Evolutionary conservation across 2,888 invertebrate species (phyloP).

Genomic region (Xestobium rufovillosum): DNA sequence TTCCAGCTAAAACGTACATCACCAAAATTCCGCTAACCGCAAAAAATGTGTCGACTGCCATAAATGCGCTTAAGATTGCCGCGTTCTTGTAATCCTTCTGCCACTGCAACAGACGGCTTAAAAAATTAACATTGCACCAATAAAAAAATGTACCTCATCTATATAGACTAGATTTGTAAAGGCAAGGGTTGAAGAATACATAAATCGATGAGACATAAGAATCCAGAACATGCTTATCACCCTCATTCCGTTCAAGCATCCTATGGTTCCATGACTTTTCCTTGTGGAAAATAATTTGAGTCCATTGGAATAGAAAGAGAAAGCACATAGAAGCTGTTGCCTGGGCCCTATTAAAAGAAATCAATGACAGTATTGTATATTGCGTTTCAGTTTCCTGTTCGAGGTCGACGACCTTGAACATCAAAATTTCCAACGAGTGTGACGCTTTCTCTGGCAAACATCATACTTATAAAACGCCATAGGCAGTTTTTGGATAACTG

Average conservation of each 20-base stretch:
- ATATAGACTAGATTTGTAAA: neutral
- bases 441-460: too few species aligned
- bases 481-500: too few species aligned
- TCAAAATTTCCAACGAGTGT: too few species aligned
- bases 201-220: neutral
- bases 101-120: neutral
- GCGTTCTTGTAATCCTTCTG: neutral
- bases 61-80: neutral
- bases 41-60: conserved; percentile 1
- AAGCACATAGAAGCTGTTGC: too few species aligned
- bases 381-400: too few species aligned
- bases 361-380: too few species aligned
- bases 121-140: too few species aligned
- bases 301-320: conserved; percentile 1
- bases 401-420: too few species aligned
- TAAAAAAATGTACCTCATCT: neutral
- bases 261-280: neutral
- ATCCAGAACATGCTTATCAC: conserved; percentile 1
- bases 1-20: neutral
- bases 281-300: neutral
- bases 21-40: neutral
- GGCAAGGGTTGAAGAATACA: neutral
- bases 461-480: too few species aligned
- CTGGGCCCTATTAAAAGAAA: too few species aligned
- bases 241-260: conserved; percentile 1